These are phyloP conservation scores for Acheta domesticus DNA, from an alignment of 2,888 invertebrate genomes.

Conservation along the genomic window DNA sequence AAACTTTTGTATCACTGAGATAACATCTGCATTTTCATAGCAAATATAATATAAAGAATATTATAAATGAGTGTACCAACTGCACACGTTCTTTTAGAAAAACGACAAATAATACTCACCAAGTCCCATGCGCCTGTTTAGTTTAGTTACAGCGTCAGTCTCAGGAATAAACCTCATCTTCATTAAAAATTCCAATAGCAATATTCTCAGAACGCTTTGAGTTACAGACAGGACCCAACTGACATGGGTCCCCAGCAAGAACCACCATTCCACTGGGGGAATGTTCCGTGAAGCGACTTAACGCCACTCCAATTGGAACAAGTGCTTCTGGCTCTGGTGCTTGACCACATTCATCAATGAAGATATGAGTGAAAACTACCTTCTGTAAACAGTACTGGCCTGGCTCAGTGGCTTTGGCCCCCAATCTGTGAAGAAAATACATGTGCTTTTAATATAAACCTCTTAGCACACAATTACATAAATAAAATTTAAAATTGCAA, in stretches of 20 bases:
- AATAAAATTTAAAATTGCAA: background rate
- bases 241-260: slow-evolving; percentile 70
- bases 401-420: too few species aligned
- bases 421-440: too few species aligned
- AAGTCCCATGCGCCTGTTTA: slow-evolving; percentile 12
- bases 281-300: background rate
- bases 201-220: slow-evolving; percentile 45
- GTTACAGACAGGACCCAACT: slow-evolving; percentile 63
- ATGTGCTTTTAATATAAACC: too few species aligned
- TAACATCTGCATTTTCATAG: too few species aligned
- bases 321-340: slow-evolving; percentile 66
- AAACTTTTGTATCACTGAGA: too few species aligned
- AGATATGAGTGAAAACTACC: slow-evolving; percentile 59
- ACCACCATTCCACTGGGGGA: slow-evolving; percentile 47
- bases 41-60: too few species aligned
- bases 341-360: slow-evolving; percentile 76
- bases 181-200: slow-evolving; percentile 40
- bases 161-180: slow-evolving; percentile 44
- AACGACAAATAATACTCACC: slow-evolving; percentile 5
- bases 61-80: too few species aligned
- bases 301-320: slow-evolving; percentile 52
- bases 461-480: background rate
- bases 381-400: too few species aligned
- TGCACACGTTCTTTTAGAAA: background rate
- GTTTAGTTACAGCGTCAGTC: background rate